Conservation (phyloP, 53 echinoderm and acorn worm genomes). For the Antedon mediterranea region DNA sequence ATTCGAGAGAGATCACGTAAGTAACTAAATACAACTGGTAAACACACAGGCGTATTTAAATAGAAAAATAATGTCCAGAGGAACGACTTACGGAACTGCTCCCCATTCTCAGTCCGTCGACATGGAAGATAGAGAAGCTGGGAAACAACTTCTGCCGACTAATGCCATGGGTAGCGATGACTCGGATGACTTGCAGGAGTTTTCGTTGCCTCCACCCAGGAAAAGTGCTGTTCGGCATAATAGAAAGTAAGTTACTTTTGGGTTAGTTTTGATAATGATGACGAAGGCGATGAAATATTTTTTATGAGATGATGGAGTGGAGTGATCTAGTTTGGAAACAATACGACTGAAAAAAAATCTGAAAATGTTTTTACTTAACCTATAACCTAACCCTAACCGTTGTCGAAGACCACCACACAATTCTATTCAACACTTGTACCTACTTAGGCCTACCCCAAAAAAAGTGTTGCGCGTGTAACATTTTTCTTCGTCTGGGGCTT, state of each 20-base stretch:
- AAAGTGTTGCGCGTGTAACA: too few relatives aligned
- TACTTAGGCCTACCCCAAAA: too few relatives aligned
- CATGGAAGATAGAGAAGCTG: neutral
- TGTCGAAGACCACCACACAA: too few relatives aligned
- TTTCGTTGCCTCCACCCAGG: neutral
- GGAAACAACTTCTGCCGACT: neutral
- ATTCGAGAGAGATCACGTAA: neutral
- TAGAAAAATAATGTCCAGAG: neutral
- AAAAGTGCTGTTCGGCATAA: neutral
- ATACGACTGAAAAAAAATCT: too few relatives aligned
- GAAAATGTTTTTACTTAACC: too few relatives aligned
- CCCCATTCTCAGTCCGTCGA: neutral
- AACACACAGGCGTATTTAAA: neutral
- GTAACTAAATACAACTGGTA: neutral
- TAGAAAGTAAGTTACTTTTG: neutral
- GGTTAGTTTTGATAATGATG: neutral
- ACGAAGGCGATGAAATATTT: too few relatives aligned
- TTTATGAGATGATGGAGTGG: too few relatives aligned
- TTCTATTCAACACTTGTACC: too few relatives aligned
- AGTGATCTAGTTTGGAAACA: too few relatives aligned
- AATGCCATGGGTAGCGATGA: neutral
- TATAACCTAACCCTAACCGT: too few relatives aligned
- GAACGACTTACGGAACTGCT: neutral
- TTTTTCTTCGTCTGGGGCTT: too few relatives aligned
- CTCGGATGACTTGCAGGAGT: constrained; percentile 1